phyloP scores from a whole-genome alignment of 2,113 vertebrate genomes.

The Megalops atlanticus region DNA sequence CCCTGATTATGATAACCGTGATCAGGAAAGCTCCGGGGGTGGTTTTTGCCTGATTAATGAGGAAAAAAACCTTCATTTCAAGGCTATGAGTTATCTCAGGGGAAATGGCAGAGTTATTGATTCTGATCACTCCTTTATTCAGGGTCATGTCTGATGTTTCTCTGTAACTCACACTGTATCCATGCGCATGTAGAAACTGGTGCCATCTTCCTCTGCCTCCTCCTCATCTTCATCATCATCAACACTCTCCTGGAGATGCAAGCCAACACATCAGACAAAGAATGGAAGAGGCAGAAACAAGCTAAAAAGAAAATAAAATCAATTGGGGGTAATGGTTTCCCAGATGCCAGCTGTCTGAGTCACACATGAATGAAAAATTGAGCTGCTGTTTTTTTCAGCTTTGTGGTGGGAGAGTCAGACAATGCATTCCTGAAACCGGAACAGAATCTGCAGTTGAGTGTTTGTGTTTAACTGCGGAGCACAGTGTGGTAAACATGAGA shows the following conservation, averaged over 20 bases:
- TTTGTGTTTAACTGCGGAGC: too few species aligned
- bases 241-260: conserved; percentile 13
- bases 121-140: too few species aligned
- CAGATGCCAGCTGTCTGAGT: neutral
- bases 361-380: neutral
- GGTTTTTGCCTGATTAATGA: too few species aligned
- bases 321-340: neutral
- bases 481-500: neutral
- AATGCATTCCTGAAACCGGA: neutral
- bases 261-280: too few species aligned
- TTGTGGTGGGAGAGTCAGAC: neutral
- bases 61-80: too few species aligned
- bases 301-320: neutral
- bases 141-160: neutral
- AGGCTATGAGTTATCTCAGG: too few species aligned
- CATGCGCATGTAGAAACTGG: conserved; percentile 39
- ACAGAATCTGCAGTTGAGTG: neutral
- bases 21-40: too few species aligned
- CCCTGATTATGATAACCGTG: too few species aligned
- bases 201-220: neutral
- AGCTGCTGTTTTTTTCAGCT: neutral
- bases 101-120: too few species aligned
- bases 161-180: conserved; percentile 51
- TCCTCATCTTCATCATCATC: conserved; percentile 19
- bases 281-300: too few species aligned